A percentile compares a stretch with the other conserved stretches of the same genome.
Evolutionary conservation across 2,888 invertebrate genomes (phyloP).

Genomic region (Stramonita haemastoma): DNA sequence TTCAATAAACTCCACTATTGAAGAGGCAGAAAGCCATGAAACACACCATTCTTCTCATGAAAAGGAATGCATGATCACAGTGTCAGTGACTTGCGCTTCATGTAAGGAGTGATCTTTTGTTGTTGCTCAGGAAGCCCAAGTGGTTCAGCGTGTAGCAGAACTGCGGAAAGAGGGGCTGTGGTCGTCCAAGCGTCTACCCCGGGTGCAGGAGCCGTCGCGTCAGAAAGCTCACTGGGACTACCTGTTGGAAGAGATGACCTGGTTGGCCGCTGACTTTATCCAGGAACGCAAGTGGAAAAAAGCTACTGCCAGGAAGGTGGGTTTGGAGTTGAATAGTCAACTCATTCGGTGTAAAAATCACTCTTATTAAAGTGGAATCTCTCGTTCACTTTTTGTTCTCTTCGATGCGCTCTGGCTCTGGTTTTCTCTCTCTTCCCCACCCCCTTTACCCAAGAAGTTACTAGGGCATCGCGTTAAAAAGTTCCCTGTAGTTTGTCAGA

Average conservation of each 20-base stretch:
- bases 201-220: constrained; percentile 85
- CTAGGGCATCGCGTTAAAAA: no score
- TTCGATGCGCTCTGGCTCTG: no score
- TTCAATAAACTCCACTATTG: not conserved
- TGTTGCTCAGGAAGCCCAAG: constrained; percentile 88
- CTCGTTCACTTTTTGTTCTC: no score
- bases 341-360: no score
- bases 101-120: no score
- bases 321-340: not conserved
- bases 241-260: constrained; percentile 97
- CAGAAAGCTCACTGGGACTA: constrained; percentile 99
- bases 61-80: no score
- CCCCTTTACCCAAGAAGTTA: no score
- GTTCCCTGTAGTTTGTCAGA: no score
- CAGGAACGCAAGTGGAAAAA: constrained; percentile 99
- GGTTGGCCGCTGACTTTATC: constrained; percentile 98
- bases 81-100: no score
- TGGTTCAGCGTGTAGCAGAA: constrained; percentile 93
- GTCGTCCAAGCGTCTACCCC: constrained; percentile 94
- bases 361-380: no score
- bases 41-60: not conserved
- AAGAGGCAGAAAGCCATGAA: constrained; percentile 33
- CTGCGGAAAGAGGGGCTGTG: constrained; percentile 95
- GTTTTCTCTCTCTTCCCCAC: no score
- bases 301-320: constrained; percentile 91